Conservation (phyloP, 2,888 invertebrate genomes). For the Dastarcus helophoroides region DNA sequence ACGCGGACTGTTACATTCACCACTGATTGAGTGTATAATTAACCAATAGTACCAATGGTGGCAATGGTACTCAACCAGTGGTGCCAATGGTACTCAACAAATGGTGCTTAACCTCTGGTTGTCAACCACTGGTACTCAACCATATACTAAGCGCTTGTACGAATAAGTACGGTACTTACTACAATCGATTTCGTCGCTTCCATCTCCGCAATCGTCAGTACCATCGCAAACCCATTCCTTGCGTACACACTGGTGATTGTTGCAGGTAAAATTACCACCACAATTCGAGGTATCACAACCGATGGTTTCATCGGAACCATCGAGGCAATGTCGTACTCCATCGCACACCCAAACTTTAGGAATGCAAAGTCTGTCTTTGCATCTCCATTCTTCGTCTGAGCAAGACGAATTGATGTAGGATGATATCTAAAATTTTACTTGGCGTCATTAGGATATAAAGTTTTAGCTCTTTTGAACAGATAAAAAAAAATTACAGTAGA, state of each 20-base stretch:
- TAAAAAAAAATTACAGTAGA: not conserved
- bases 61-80: no score
- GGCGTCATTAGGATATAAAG: not conserved
- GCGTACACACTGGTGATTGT: constrained; percentile 42
- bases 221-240: constrained; percentile 45
- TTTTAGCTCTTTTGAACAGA: constrained; percentile 1
- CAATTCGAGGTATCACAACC: constrained; percentile 41
- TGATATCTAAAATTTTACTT: not conserved
- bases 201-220: constrained; percentile 45
- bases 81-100: no score
- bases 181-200: constrained; percentile 43
- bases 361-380: constrained; percentile 26
- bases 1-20: no score
- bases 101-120: no score
- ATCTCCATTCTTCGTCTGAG: constrained; percentile 28
- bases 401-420: constrained; percentile 17
- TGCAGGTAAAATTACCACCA: constrained; percentile 52
- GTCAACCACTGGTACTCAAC: no score
- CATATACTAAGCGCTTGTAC: no score
- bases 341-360: constrained; percentile 34
- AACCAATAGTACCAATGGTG: no score
- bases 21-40: no score
- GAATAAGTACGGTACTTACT: no score
- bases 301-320: constrained; percentile 34
- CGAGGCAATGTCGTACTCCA: constrained; percentile 32